Base-by-base conservation (phyloP, 2,797 vertebrate genomes). In the Argentina silus region DNA sequence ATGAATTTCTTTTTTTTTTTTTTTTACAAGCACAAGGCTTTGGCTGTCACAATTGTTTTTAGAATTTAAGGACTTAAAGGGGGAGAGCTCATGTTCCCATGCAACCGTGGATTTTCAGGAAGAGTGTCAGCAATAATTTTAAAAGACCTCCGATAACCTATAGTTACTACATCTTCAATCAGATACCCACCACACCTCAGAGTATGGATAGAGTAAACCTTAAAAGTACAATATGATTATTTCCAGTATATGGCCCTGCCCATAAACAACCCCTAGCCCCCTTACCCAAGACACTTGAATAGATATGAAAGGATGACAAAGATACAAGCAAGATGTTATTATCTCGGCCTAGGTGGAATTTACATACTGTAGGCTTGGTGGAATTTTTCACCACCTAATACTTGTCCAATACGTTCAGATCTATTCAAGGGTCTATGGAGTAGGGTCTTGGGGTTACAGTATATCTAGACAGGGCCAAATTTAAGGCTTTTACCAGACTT, bases 41-140 rank as follows among this genome's bases (percentile, higher is more conserved):
- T 79, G 70, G 63, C 67, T 91, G 83, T 88, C 87, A 89, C 70
- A 87, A 75, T 75, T 78, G 53, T 74, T 87, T 15, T 74, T 80
- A 81, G 80, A 73, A 84, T 65, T 84, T 83, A 84, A 67, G 66
- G 70, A 50, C 77, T 85, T 79, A 81, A 72, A 74, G 67, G 63
- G 78, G 73, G 75, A 70, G 82, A 86, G 81, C 76, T 59, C 75
- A 44, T 14, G 42, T 63, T 63, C 51, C n/a, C 21, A 43, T 23
- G 57, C 14, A 59, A 59, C 12, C n/a, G 36, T 74, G 50, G 27
- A 64, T 53, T 64, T 56, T 7, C 15, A 17, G 51, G 15, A 7
- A 15, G 51, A 53, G 15, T 53, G 51, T 17, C 27, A 36, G 27
- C 27, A 36, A 36, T 36, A 36, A 36, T 36, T 36, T 36, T 36